Conservation (phyloP, 2,797 vertebrate genomes). For the Eulemur albifrons region DNA sequence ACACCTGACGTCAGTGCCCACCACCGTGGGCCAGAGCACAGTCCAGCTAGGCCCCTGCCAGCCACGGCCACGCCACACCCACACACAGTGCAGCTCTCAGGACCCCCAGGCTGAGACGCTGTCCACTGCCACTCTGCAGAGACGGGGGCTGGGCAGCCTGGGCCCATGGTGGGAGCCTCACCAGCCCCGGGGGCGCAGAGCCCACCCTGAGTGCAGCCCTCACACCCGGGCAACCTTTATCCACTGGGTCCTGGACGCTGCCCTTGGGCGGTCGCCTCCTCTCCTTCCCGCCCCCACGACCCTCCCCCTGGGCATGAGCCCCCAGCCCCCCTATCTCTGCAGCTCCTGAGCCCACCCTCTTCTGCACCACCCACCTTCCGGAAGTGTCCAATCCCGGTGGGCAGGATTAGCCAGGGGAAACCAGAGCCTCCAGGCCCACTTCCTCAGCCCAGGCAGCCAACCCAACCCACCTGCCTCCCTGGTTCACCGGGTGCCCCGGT, state of each 20-base stretch:
- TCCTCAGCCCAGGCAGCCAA: background rate
- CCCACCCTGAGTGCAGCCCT: background rate
- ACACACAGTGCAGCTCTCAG: rapidly evolving
- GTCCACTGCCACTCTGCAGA: rapidly evolving
- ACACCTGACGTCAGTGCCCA: background rate
- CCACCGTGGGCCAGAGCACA: rapidly evolving
- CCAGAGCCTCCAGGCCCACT: background rate
- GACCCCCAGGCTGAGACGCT: rapidly evolving
- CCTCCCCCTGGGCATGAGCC: background rate
- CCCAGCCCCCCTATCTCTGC: background rate
- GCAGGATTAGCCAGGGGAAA: background rate
- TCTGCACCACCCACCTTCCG: background rate
- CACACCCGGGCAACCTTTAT: background rate
- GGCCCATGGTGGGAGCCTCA: rapidly evolving
- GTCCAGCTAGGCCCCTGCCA: background rate
- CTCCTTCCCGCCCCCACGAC: background rate
- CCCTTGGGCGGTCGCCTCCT: rapidly evolving
- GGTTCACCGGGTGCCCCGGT: background rate
- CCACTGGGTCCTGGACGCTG: background rate
- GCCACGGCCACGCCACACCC: rapidly evolving
- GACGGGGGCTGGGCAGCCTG: rapidly evolving
- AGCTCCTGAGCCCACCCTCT: background rate
- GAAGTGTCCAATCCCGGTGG: background rate
- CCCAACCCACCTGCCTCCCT: background rate
- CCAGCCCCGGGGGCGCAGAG: background rate